These are phyloP conservation scores for Micromys minutus DNA, from an alignment of 2,113 vertebrate genomes.

Conservation along the genomic window DNA sequence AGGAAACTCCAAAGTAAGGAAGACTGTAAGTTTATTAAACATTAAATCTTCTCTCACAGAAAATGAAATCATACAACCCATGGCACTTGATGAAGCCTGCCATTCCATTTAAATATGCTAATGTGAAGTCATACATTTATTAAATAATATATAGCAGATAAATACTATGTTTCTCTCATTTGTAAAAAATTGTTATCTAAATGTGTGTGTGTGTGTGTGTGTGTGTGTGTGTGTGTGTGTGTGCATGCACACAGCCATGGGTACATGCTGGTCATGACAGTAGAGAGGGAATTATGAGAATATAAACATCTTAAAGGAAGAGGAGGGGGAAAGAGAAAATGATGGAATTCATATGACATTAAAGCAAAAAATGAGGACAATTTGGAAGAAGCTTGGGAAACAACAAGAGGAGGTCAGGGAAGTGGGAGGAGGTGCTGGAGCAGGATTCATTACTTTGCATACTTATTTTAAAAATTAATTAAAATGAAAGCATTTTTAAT, in stretches of 20 bases:
- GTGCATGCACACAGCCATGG: neutral
- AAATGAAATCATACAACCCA: neutral
- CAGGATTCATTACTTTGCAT: neutral
- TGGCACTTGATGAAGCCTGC: neutral
- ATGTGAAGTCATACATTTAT: neutral
- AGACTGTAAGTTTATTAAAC: slow-evolving; percentile 49
- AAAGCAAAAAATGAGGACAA: neutral
- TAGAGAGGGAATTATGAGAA: neutral
- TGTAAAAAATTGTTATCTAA: neutral
- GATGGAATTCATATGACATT: neutral
- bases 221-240: neutral
- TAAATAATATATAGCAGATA: neutral
- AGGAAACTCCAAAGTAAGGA: neutral
- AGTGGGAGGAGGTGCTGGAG: neutral
- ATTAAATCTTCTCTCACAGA: slow-evolving; percentile 16
- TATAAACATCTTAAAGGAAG: neutral
- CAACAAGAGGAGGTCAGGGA: too few relatives aligned
- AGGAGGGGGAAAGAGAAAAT: neutral
- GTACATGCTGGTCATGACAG: neutral
- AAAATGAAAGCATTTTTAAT: neutral
- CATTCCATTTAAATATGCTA: slow-evolving; percentile 18
- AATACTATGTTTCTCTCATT: neutral
- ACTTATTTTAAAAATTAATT: neutral
- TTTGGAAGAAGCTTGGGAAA: neutral
- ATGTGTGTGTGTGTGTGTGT: neutral